Evolutionary conservation across 2,113 vertebrate species (phyloP), one percentile per base, ranked within the genome.

Genomic region (Gracilinanus agilis): DNA sequence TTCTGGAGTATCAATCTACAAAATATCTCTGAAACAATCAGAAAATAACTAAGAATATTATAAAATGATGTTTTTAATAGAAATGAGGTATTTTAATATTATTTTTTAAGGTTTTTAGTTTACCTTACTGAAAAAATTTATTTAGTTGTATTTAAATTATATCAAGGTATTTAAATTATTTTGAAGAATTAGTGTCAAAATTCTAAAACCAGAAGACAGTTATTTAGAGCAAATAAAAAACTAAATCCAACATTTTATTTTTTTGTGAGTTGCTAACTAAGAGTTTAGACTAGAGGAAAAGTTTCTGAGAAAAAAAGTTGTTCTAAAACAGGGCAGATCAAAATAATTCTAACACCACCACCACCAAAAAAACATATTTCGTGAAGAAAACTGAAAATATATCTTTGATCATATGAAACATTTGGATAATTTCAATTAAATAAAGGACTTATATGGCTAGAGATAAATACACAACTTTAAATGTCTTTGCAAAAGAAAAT

Each of bases 101-200:
- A 91, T 88, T 96, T 96, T 40, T 95, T 83, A 93, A 91, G 91
- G 91, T 55, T 95, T 88, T 44, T 54, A 44, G 13, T 53, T 93
- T 24, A 91, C 27, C 88, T 96, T 93, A 95, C 10, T 61, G 53
- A 91, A 61, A n/a, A 91, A 56, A 93, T 9, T 34, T 55, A 93
- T 34, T 88, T n/a, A 23, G 90, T 54, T 25, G 2, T 3, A 94
- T n/a, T n/a, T n/a, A n/a, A n/a, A n/a, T n/a, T n/a, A 24, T 91
- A 90, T 24, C 92, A 90, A 90, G 95, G 75, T 92, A 89, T 34
- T 89, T 95, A 92, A 91, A 93, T 55, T 10, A 92, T 11, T 94
- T 0, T 90, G 54, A 97, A 83, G 1, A 19, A 83, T 40, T 83
- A 83, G 67, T 23, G n/a, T 40, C 67, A 83, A 83, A 83, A 83